A percentile compares a stretch with the other conserved stretches of the same genome.
phyloP scores from a whole-genome alignment of 1,140 invertebrate species.

The Philotrypesis tridentata region DNA sequence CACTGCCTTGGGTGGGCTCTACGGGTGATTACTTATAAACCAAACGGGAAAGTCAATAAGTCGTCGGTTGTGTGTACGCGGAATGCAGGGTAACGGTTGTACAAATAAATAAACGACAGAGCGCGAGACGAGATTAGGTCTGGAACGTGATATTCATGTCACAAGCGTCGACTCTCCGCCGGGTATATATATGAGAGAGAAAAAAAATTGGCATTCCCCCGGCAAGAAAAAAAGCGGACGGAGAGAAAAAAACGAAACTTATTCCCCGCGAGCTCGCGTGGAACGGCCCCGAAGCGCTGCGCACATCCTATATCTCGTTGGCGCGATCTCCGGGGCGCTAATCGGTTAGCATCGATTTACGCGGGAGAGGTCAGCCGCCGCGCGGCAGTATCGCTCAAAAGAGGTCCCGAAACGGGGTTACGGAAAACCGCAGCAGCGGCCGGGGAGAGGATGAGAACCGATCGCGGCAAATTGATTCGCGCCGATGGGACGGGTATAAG shows the following conservation, averaged over 20 bases:
- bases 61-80: too few relatives aligned
- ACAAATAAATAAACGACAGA: too few relatives aligned
- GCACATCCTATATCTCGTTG: not conserved
- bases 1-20: too few relatives aligned
- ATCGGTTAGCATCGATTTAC: constrained; percentile 42
- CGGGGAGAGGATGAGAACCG: not conserved
- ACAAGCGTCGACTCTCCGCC: too few relatives aligned
- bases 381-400: constrained; percentile 10
- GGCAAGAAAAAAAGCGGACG: too few relatives aligned
- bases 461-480: constrained; percentile 42
- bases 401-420: constrained; percentile 40
- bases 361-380: constrained; percentile 33
- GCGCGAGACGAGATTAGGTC: too few relatives aligned
- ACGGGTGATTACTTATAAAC: too few relatives aligned
- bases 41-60: too few relatives aligned
- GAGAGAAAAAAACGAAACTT: not conserved
- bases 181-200: not conserved
- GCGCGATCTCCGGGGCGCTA: not conserved
- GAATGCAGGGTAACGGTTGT: too few relatives aligned
- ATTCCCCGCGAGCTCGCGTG: not conserved
- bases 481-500: not conserved
- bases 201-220: not conserved
- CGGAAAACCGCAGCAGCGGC: constrained; percentile 45
- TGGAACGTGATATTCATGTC: too few relatives aligned
- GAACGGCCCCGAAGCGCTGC: not conserved